Evolutionary conservation across 2,888 invertebrate genomes (phyloP), one percentile per base, ranked within the genome.

Genomic region (Drosophila kuntzei): DNA sequence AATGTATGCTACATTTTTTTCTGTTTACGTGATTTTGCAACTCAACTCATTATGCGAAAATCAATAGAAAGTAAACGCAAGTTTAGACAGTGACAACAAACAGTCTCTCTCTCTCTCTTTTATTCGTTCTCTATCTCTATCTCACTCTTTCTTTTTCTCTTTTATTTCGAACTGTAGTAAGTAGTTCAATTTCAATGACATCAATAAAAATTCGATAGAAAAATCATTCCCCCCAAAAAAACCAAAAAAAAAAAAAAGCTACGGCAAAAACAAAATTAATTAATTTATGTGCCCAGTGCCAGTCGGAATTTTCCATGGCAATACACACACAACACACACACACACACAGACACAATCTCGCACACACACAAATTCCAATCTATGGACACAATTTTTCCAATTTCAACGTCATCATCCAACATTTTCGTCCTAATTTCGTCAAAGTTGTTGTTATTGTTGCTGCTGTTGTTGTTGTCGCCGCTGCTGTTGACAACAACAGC

Each of bases 381-480:
- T 88, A 88, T 88, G 73, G 80, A 77, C 83, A 88, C 66, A 87
- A 71, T 88, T 83, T 86, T 88, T 82, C 88, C 88, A 83, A 87
- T 86, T 83, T 87, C 65, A 87, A 87, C 88, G 86, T 80, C 86
- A 85, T 82, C 76, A 72, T 84, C 76, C 58, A 78, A 81, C 75
- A 65, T 66, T 71, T 73, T 67, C 46, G 79, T 80, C 83, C 83
- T 72, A 80, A 64, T 79, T 77, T 79, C 66, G 75, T 75, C 44
- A 43, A 51, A n/a, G 51, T 39, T 50, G 32, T 27, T 18, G 50
- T 29, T 54, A 58, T 37, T 36, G 43, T 20, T 53, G 49, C 22
- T 39, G 34, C 3, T 37, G 46, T 27, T 53, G 6, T 34, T 54
- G 68, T 44, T 54, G 60, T 53, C 55, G 58, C n/a, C 34, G 57